Conservation (phyloP, 2,797 vertebrate species). For the Sarcoramphus papa region DNA sequence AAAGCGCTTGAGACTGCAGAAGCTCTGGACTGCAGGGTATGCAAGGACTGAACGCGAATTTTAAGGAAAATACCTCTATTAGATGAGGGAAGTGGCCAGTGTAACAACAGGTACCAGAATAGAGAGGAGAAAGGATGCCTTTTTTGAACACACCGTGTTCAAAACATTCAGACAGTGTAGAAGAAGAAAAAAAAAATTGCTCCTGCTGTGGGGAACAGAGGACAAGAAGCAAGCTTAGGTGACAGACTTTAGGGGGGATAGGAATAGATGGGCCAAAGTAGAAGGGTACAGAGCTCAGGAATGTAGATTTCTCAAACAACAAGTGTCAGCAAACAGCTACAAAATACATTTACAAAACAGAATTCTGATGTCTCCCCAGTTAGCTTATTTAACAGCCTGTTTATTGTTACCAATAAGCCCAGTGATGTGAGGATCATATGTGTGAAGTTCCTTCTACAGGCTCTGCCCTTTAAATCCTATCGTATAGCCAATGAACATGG, state of each 20-base stretch:
- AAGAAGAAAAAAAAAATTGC: not conserved
- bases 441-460: not conserved
- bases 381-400: not conserved
- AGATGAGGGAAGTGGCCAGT: not conserved
- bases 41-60: not conserved
- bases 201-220: not conserved
- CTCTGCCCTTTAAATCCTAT: not conserved
- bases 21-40: not conserved
- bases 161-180: not conserved
- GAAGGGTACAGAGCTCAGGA: not conserved
- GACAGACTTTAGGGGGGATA: not conserved
- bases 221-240: not conserved
- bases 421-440: not conserved
- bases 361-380: not conserved
- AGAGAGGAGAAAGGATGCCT: not conserved
- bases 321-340: not conserved
- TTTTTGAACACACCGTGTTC: not conserved
- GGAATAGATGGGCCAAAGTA: not conserved
- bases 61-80: slow-evolving; percentile 10
- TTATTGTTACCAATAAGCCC: not conserved
- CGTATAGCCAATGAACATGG: accelerated
- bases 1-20: not conserved
- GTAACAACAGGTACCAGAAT: not conserved
- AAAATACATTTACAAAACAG: not conserved
- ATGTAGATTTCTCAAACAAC: not conserved